These are phyloP conservation scores for Leptoclinus maculatus DNA, from an alignment of 2,797 vertebrate species.

Conservation along the genomic window DNA sequence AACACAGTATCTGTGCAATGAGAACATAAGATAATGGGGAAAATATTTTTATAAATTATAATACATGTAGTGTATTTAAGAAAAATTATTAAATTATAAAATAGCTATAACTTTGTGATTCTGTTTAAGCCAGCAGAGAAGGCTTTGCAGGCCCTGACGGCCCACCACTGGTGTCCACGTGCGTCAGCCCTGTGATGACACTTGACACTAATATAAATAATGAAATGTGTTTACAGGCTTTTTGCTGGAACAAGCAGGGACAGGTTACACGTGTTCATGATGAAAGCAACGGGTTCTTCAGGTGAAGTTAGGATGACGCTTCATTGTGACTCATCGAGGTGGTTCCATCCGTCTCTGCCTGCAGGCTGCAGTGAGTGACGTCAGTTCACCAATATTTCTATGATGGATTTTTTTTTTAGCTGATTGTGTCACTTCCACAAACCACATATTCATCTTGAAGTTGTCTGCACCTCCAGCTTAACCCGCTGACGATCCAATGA, in stretches of 20 bases:
- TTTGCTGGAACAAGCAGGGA: slow-evolving; percentile 13
- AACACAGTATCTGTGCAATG: too few species aligned
- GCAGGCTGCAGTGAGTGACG: slow-evolving; percentile 16
- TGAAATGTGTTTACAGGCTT: not conserved
- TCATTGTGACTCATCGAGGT: slow-evolving; percentile 39
- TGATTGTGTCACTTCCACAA: not conserved
- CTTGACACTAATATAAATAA: slow-evolving; percentile 1
- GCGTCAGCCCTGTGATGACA: not conserved
- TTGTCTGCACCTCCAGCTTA: not conserved
- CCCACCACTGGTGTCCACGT: too few species aligned
- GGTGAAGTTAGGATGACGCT: not conserved
- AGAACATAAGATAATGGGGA: too few species aligned
- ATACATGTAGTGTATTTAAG: too few species aligned
- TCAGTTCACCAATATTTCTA: not conserved
- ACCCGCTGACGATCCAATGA: not conserved
- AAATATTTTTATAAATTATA: too few species aligned
- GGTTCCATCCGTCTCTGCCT: slow-evolving; percentile 31
- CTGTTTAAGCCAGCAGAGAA: too few species aligned
- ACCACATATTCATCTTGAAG: not conserved
- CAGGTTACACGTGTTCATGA: slow-evolving; percentile 11
- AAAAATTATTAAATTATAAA: too few species aligned
- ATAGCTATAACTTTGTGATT: too few species aligned
- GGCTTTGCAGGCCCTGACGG: too few species aligned
- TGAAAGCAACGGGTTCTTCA: not conserved
- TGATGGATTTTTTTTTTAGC: not conserved